Percentiles rank a stretch among this genome's conserved stretches.
Evolutionary conservation across 2,797 vertebrate species (phyloP).

Genomic region (Acanthopagrus latus): DNA sequence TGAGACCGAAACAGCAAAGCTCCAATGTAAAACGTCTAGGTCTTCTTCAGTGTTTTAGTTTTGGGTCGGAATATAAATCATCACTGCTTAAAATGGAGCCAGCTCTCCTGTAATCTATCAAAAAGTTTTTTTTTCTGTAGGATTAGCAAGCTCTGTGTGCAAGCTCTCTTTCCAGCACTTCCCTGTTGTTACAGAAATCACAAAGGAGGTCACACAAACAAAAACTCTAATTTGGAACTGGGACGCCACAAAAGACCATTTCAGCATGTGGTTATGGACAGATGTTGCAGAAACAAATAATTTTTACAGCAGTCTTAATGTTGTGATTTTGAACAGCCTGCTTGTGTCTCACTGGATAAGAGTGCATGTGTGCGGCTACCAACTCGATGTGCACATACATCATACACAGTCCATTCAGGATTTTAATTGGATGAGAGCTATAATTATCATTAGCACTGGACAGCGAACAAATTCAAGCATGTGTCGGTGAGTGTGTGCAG

Average conservation of each 20-base stretch:
- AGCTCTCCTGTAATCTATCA: background rate
- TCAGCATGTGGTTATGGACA: background rate
- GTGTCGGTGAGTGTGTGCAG: background rate
- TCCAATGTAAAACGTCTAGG: background rate
- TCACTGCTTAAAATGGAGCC: constrained; percentile 1
- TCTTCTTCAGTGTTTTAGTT: constrained; percentile 10
- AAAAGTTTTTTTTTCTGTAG: constrained; percentile 25
- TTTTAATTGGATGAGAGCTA: constrained; percentile 39
- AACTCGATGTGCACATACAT: background rate
- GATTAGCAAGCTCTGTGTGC: background rate
- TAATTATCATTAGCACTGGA: constrained; percentile 15
- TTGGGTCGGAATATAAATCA: constrained; percentile 22
- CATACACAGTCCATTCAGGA: constrained; percentile 25
- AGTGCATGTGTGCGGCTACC: too few species aligned
- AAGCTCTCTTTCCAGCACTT: background rate
- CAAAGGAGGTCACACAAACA: background rate
- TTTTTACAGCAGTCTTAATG: constrained; percentile 4
- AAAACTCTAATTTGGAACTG: background rate
- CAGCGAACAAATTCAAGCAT: background rate
- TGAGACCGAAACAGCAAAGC: constrained; percentile 18
- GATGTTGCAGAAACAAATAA: background rate
- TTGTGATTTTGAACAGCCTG: background rate
- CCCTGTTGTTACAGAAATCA: background rate
- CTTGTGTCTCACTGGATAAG: background rate
- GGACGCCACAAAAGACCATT: background rate